Percentiles rank a stretch among this genome's conserved stretches.
Evolutionary conservation across 23 tunicate species (phyloP).

Genomic region (Clavelina lepadiformis): DNA sequence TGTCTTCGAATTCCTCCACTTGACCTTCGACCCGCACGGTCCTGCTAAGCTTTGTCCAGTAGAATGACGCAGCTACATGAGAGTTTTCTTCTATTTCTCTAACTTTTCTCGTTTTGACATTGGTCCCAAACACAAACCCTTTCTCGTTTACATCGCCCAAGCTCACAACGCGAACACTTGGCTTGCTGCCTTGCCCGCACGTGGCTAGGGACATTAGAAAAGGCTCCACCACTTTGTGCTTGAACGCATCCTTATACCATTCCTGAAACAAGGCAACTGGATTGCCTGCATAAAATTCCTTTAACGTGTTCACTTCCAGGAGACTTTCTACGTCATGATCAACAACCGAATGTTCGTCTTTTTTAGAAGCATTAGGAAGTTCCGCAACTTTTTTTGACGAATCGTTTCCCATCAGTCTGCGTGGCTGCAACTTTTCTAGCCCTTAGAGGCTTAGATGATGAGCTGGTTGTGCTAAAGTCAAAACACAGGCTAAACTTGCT

Average conservation of each 20-base stretch:
- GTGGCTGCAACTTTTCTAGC: no score
- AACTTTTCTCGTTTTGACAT: constrained; percentile 11
- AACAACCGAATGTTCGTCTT: no score
- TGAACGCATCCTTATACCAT: constrained; percentile 27
- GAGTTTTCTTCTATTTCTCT: constrained; percentile 17
- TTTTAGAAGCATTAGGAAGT: no score
- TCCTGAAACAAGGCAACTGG: constrained; percentile 8
- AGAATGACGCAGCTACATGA: constrained; percentile 6
- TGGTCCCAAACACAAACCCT: constrained; percentile 25
- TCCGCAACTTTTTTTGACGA: no score
- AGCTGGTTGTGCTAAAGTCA: no score
- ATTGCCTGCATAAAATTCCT: constrained; percentile 9
- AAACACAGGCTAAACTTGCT: no score
- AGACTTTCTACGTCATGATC: constrained; percentile 2
- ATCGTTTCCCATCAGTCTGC: no score
- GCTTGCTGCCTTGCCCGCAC: constrained; percentile 3
- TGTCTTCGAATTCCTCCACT: constrained; percentile 8
- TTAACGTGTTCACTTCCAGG: not conserved
- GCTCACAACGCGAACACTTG: constrained; percentile 31
- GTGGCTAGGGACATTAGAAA: constrained; percentile 34
- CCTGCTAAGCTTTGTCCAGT: constrained; percentile 18
- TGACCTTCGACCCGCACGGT: constrained; percentile 9
- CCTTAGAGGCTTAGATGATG: no score
- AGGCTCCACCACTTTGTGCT: constrained; percentile 14
- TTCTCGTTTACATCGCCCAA: constrained; percentile 17